Base-by-base conservation (phyloP, 2,113 vertebrate genomes). In the Hypanus sabinus region DNA sequence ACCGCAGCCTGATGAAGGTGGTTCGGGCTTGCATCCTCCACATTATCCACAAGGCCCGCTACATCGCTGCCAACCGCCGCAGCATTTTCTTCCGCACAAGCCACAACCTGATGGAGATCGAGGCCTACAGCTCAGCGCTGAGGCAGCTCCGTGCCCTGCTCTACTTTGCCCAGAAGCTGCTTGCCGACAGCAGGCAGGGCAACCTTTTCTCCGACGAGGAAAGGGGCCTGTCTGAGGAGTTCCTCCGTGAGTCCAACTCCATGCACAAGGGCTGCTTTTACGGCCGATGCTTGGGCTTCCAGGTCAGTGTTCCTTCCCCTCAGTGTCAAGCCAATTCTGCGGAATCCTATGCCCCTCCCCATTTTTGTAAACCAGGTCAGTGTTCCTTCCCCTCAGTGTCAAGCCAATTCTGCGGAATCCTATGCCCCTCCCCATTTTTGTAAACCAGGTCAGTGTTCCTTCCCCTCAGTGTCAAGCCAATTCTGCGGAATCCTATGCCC, bases 181-280 rank as follows among this genome's bases (percentile, higher is more conserved):
- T 99, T 0, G 96, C 97, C 33, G 97, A 97, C 95, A 98, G 98
- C 96, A 96, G 93, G 94, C 97, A 97, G 0, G 98, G 98, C 20
- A 96, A 96, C 94, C 97, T 98, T 94, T 98, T 98, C 95, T 97
- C 97, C n/a, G 96, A 97, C 0, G 97, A 98, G 65, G 97, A 98
- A 81, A 96, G 95, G 0, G 97, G 97, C n/a, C 96, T 98, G 68
- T 98, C 96, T 0, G 96, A 97, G 60, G 97, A 96, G 94, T 98
- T 99, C 92, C 95, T 99, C 62, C 95, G 94, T 0, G 98, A 99
- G 95, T 98, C 98, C 71, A 94, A 97, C 94, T 98, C 97, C 0
- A 97, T 99, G 97, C 97, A 98, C 95, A 98, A 98, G 95, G 98
- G 97, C 62, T 99, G 98, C 96, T 99, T 99, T 96, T 99, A 98